phyloP scores from a whole-genome alignment of 2,888 invertebrate species.

The Unio delphinus region DNA sequence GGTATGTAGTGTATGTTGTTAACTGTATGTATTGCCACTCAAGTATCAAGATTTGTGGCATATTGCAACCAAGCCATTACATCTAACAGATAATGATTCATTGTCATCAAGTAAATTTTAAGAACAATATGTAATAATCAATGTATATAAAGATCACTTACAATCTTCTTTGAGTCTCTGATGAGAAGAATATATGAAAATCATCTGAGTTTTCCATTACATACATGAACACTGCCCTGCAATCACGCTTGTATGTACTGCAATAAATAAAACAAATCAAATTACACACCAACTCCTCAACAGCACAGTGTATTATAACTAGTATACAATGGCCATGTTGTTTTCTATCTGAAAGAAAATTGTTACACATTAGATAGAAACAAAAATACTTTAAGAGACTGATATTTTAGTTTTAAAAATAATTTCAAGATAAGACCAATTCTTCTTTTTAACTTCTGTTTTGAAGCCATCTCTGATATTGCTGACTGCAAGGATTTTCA shows the following conservation, averaged over 20 bases:
- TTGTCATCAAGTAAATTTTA: no score
- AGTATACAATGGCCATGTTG: not conserved
- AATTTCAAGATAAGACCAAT: no score
- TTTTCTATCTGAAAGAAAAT: not conserved
- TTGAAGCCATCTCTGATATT: no score
- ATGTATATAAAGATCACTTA: slow-evolving; percentile 26
- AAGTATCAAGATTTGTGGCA: no score
- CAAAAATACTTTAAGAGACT: not conserved
- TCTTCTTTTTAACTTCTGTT: no score
- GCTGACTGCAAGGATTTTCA: no score
- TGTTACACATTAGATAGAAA: slow-evolving; percentile 6
- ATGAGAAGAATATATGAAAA: slow-evolving; percentile 98
- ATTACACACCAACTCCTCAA: not conserved
- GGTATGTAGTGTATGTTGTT: no score
- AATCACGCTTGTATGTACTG: slow-evolving; percentile 95
- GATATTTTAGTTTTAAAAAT: not conserved
- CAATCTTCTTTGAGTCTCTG: slow-evolving; percentile 85
- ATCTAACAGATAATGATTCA: no score
- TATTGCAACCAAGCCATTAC: no score
- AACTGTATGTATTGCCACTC: no score
- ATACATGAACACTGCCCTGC: slow-evolving; percentile 95
- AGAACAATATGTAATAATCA: no score
- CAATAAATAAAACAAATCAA: slow-evolving; percentile 28
- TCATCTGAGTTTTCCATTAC: slow-evolving; percentile 92
- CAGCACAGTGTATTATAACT: no score